Conservation (phyloP, 2,888 invertebrate genomes). For the Apoderus coryli region DNA sequence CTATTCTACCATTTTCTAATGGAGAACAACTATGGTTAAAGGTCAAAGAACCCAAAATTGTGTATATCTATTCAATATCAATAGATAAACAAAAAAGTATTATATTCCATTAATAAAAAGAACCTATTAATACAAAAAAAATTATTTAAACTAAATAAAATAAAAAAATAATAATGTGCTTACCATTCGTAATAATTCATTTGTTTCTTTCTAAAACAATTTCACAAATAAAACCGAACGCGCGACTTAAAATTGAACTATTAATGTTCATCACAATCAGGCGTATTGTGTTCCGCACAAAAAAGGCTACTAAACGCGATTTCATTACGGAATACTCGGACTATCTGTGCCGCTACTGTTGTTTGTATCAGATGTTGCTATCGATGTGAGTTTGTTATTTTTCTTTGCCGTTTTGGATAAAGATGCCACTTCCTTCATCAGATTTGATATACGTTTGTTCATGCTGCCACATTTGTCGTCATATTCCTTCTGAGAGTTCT, state of each 20-base stretch:
- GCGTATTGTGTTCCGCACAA: neutral
- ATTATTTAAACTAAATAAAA: no score
- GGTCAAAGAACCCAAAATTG: no score
- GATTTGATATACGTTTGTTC: constrained; percentile 63
- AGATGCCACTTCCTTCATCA: constrained; percentile 75
- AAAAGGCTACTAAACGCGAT: neutral
- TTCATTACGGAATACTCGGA: constrained; percentile 37
- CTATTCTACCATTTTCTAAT: no score
- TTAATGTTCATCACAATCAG: no score
- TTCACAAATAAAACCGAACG: no score
- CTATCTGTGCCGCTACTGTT: constrained; percentile 68
- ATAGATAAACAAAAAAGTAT: no score
- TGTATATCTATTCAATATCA: no score
- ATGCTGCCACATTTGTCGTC: constrained; percentile 66
- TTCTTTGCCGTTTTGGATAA: constrained; percentile 63
- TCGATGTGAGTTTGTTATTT: constrained; percentile 11
- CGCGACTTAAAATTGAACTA: constrained; percentile 9
- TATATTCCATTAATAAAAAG: no score
- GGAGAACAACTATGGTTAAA: no score
- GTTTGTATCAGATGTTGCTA: constrained; percentile 28
- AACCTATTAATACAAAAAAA: no score
- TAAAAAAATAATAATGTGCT: constrained; percentile 8
- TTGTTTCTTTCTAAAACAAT: no score
- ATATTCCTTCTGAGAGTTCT: constrained; percentile 62
- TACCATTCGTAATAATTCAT: constrained; percentile 15